These are phyloP conservation scores for Lepus europaeus DNA, from an alignment of 2,113 vertebrate species.

Conservation along the genomic window DNA sequence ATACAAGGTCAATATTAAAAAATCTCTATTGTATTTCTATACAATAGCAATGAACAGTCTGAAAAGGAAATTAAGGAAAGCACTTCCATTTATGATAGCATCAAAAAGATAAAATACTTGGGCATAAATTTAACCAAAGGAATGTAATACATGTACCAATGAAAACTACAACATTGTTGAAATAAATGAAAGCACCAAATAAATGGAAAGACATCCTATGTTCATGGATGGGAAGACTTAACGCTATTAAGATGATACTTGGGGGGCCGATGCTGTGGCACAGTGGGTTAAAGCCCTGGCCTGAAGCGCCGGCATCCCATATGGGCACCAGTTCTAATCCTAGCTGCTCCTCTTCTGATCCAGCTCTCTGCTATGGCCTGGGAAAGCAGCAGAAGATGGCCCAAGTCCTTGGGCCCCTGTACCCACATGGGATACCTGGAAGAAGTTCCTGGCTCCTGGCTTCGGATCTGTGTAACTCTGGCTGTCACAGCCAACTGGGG, in stretches of 20 bases:
- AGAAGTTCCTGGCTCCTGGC: too few relatives aligned
- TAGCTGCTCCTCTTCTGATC: too few relatives aligned
- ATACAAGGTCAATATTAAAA: background rate
- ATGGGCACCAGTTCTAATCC: too few relatives aligned
- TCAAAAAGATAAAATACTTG: background rate
- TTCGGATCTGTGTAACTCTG: too few relatives aligned
- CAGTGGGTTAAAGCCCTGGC: too few relatives aligned
- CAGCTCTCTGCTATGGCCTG: too few relatives aligned
- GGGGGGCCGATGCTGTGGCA: too few relatives aligned
- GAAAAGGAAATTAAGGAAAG: constrained; percentile 24
- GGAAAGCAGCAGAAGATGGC: too few relatives aligned
- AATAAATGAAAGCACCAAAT: constrained; percentile 21
- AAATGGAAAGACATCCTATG: background rate
- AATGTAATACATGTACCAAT: background rate
- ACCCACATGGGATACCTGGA: too few relatives aligned
- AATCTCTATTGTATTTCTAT: background rate
- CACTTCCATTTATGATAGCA: background rate
- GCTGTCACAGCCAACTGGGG: too few relatives aligned
- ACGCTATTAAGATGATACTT: background rate
- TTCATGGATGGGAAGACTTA: background rate
- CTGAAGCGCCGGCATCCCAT: too few relatives aligned
- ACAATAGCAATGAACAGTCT: background rate
- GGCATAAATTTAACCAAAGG: constrained; percentile 48
- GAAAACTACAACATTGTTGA: background rate
- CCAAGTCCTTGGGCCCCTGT: too few relatives aligned